Evolutionary conservation across 2,113 vertebrate genomes (phyloP).

Genomic region (Myiagra hebetior): DNA sequence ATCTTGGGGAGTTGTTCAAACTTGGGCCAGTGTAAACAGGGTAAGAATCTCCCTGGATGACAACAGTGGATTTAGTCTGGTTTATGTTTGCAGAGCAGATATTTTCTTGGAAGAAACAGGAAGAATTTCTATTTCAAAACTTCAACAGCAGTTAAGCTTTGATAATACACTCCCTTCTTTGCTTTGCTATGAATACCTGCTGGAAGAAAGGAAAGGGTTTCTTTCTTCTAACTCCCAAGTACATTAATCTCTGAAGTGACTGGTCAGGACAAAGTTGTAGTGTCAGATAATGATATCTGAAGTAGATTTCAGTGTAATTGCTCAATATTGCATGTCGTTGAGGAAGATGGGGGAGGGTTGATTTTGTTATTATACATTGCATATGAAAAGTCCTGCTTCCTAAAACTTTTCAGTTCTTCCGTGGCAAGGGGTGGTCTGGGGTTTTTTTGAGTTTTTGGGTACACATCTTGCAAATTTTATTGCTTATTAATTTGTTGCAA

Average conservation of each 20-base stretch:
- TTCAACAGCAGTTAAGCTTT: background rate
- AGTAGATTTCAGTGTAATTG: background rate
- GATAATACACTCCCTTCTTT: constrained; percentile 8
- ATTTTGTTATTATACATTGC: background rate
- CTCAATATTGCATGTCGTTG: background rate
- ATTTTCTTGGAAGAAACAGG: background rate
- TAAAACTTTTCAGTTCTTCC: background rate
- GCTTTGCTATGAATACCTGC: background rate
- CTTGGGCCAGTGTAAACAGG: background rate
- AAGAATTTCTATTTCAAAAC: constrained; percentile 22
- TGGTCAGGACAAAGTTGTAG: background rate
- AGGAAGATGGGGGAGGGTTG: background rate
- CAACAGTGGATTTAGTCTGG: background rate
- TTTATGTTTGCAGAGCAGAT: background rate
- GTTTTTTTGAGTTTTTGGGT: background rate
- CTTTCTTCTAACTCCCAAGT: background rate
- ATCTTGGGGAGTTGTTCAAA: background rate
- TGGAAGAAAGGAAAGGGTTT: background rate
- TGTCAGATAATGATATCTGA: background rate
- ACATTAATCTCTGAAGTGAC: background rate
- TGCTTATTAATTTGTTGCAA: background rate
- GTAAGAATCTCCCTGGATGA: background rate
- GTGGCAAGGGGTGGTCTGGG: background rate
- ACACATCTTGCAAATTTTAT: background rate
- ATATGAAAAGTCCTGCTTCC: background rate